Base-by-base conservation (phyloP, 1,140 invertebrate genomes). In the Holotrichia oblita region DNA sequence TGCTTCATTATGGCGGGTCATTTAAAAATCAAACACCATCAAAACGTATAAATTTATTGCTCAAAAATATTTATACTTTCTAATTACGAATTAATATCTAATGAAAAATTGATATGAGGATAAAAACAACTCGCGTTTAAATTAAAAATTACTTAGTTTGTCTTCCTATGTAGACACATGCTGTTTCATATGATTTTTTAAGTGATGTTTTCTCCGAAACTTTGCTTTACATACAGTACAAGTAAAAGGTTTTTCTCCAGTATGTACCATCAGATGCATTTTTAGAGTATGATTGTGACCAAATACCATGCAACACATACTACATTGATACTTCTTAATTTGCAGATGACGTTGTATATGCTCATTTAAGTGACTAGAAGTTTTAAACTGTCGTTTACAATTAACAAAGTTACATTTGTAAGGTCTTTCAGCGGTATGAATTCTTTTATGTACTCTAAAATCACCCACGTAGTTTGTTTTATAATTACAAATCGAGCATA, bases 341-440 rank as follows among this genome's bases (percentile, higher is more conserved):
- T 79, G 74, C 6, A 79, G 44, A 77, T 79, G 78, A 17, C 78
- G 42, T 40, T 75, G 22, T 17, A 79, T 27, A 40, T 79, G 78
- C n/a, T 77, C 59, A 79, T 74, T 76, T 73, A 79, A 77, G 40
- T 79, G 78, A 48, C 78, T 79, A n/a, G 78, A 79, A 8, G 78
- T 79, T 73, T 77, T 79, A 73, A 79, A 79, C 14, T 24, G 41
- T 61, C 41, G 17, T 14, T 24, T 77, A 34, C 78, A 79, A 34
- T 79, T 79, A 40, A 74, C 74, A 76, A 79, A 76, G 27, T 75
- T 79, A 40, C 78, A 79, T 73, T 79, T 79, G 73, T 79, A 79
- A 0, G 78, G 78, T 9, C 75, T 44, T 73, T 79, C 78, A 22
- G 27, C 61, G 0, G 78, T 79, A 40, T 79, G 78, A 72, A 77